phyloP scores from a whole-genome alignment of 2,888 invertebrate genomes.

The Acleris cristana region DNA sequence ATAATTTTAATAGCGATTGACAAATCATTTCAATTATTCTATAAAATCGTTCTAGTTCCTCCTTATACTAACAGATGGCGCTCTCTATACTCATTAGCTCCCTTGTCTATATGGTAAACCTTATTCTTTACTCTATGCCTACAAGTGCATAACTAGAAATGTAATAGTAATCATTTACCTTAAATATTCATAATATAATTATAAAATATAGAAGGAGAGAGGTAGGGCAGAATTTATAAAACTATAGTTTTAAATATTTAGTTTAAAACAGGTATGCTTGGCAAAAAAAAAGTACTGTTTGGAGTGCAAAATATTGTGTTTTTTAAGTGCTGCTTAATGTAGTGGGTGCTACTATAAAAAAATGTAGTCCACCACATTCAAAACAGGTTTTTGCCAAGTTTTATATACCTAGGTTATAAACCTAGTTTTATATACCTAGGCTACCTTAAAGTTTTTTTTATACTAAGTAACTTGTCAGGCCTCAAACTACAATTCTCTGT shows the following conservation, averaged over 20 bases:
- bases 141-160: conserved; percentile 34
- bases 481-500: neutral
- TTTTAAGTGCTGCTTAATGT: too few species aligned
- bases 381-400: too few species aligned
- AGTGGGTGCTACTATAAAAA: too few species aligned
- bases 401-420: too few species aligned
- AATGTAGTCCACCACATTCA: too few species aligned
- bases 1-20: conserved; percentile 12
- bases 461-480: conserved; percentile 6
- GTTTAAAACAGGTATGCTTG: too few species aligned
- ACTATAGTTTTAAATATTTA: too few species aligned
- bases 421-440: too few species aligned
- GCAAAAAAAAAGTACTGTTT: too few species aligned
- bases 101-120: conserved; percentile 37
- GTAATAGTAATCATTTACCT: conserved; percentile 14
- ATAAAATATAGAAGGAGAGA: too few species aligned
- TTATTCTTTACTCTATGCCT: conserved; percentile 25
- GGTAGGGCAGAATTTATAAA: too few species aligned
- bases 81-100: conserved; percentile 16
- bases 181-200: neutral
- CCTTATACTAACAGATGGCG: conserved; percentile 28
- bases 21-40: conserved; percentile 10
- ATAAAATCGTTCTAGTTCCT: conserved; percentile 12
- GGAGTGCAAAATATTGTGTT: too few species aligned
- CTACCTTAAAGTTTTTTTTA: neutral